Percentiles rank a stretch among this genome's conserved stretches.
Conservation (phyloP, 1,140 invertebrate genomes). For the Drosophila ironensis region DNA sequence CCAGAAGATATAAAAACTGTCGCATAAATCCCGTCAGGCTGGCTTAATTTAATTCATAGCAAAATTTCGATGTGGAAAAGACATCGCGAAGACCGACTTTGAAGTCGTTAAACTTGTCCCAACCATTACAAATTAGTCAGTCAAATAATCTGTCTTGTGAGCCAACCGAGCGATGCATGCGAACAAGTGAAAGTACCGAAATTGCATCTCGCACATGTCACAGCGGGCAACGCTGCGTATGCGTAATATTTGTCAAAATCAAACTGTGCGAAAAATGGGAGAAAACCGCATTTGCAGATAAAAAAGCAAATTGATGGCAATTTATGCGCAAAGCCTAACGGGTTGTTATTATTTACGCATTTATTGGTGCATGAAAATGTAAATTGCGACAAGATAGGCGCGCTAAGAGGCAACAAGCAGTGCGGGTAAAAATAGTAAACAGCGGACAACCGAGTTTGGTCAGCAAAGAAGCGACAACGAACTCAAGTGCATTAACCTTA, state of each 20-base stretch:
- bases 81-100: neutral
- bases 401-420: slow-evolving; percentile 12
- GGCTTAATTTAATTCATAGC: neutral
- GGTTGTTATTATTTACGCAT: slow-evolving; percentile 61
- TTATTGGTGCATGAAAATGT: slow-evolving; percentile 66
- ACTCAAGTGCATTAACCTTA: slow-evolving; percentile 78
- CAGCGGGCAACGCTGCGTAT: slow-evolving; percentile 57
- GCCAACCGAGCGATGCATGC: slow-evolving; percentile 40
- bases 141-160: slow-evolving; percentile 68
- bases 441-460: slow-evolving; percentile 54
- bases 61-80: too few species aligned
- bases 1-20: neutral
- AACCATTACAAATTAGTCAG: slow-evolving; percentile 39
- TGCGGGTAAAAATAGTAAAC: neutral
- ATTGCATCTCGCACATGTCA: slow-evolving; percentile 35
- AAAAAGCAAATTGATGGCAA: slow-evolving; percentile 33
- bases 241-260: slow-evolving; percentile 67
- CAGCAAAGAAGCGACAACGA: slow-evolving; percentile 76
- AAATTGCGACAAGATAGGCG: slow-evolving; percentile 61
- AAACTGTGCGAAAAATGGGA: slow-evolving; percentile 28
- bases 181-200: slow-evolving; percentile 55
- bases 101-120: slow-evolving; percentile 14
- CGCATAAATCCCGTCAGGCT: neutral
- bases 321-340: slow-evolving; percentile 38
- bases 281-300: slow-evolving; percentile 31